Evolutionary conservation across 2,797 vertebrate genomes (phyloP).

Genomic region (Ciconia nigra): DNA sequence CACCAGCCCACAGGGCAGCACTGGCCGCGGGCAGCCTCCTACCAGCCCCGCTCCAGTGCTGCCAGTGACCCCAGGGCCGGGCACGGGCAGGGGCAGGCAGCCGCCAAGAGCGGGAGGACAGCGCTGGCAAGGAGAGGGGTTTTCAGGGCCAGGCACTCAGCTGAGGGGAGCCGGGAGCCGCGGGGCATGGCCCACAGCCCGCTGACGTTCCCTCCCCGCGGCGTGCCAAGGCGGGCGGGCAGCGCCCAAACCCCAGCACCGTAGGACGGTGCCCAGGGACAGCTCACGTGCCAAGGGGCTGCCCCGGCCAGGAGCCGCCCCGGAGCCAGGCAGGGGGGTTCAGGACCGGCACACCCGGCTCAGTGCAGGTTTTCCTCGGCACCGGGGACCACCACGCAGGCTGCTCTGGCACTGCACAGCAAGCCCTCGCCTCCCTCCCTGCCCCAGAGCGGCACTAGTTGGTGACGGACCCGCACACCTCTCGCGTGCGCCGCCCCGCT

Average conservation of each 20-base stretch:
- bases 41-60: background rate
- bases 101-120: background rate
- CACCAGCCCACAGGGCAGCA: background rate
- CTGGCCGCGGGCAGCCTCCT: background rate
- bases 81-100: background rate
- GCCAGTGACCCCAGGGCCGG: background rate
- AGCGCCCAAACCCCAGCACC: fast-evolving
- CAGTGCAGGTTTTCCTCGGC: fast-evolving
- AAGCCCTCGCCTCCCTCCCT: fast-evolving
- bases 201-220: fast-evolving
- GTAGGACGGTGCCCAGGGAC: background rate
- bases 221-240: background rate
- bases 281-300: fast-evolving
- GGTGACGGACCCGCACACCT: fast-evolving
- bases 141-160: background rate
- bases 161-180: background rate
- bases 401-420: fast-evolving
- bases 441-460: fast-evolving
- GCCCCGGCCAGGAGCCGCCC: background rate
- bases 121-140: background rate
- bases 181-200: background rate
- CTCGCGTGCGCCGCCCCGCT: fast-evolving
- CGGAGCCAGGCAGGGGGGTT: background rate
- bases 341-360: background rate
- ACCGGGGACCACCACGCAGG: background rate